Conservation (phyloP, 2,888 invertebrate species). For the Epirrhoe alternata region DNA sequence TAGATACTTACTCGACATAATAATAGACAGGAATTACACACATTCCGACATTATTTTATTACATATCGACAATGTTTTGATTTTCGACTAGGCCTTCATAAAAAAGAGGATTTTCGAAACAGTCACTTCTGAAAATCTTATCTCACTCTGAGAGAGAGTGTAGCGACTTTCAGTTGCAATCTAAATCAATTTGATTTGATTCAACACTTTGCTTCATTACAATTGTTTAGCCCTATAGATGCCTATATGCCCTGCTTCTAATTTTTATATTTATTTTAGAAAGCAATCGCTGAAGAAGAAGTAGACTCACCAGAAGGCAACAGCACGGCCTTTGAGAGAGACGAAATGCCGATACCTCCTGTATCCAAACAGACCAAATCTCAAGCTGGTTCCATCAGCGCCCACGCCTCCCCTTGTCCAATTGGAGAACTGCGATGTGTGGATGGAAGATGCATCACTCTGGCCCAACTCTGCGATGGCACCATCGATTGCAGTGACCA, state of each 20-base stretch:
- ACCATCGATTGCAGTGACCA: conserved; percentile 86
- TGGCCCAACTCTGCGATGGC: conserved; percentile 87
- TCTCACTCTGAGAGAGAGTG: no score
- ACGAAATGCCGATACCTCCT: conserved; percentile 39
- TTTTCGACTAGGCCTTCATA: no score
- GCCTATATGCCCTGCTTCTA: no score
- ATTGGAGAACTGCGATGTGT: conserved; percentile 86
- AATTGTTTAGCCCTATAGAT: no score
- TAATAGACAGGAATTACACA: background rate
- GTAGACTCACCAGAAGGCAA: conserved; percentile 54
- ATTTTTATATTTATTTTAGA: conserved; percentile 51
- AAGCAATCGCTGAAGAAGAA: conserved; percentile 53
- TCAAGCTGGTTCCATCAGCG: conserved; percentile 48
- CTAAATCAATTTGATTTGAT: no score
- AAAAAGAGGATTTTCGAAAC: no score
- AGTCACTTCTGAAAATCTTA: no score
- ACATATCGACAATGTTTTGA: no score
- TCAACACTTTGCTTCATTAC: no score
- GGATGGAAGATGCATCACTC: conserved; percentile 87
- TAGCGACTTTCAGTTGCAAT: no score
- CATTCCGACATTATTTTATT: no score
- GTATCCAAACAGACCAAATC: conserved; percentile 5
- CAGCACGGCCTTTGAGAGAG: conserved; percentile 49
- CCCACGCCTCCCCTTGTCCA: conserved; percentile 80
- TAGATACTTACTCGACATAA: background rate